Evolutionary conservation across 1,140 invertebrate genomes (phyloP).

Genomic region (Drosophila elegans): DNA sequence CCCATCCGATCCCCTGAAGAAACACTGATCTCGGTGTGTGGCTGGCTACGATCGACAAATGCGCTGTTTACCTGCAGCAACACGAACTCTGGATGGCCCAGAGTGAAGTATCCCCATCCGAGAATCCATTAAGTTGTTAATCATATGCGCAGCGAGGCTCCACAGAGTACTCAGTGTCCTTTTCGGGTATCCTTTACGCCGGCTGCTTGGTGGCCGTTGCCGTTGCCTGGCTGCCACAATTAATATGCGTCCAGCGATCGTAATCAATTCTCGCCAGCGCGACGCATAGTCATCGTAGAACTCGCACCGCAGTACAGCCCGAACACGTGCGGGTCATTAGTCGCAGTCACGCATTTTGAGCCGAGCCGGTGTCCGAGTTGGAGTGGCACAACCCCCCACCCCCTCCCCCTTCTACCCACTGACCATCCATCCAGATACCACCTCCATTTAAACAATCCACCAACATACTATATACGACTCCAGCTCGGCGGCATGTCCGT

Average conservation of each 20-base stretch:
- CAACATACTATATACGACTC: conserved; percentile 27
- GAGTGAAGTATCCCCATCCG: conserved; percentile 38
- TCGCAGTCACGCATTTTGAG: conserved; percentile 83
- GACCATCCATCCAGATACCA: conserved; percentile 41
- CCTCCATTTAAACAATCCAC: conserved; percentile 22
- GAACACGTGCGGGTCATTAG: conserved; percentile 83
- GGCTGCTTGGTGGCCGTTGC: conserved; percentile 3
- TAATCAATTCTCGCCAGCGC: conserved; percentile 73
- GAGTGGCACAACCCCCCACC: conserved; percentile 27
- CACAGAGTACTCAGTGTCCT: conserved; percentile 36
- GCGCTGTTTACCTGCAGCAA: conserved; percentile 78
- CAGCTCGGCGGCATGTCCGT: conserved; percentile 60
- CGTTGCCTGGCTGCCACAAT: conserved; percentile 62
- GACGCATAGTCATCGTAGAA: conserved; percentile 60
- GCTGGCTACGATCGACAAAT: conserved; percentile 71
- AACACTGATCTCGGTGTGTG: conserved; percentile 55
- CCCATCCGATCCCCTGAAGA: conserved; percentile 21
- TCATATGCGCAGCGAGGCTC: conserved; percentile 71
- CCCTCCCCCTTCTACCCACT: conserved; percentile 15
- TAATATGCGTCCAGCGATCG: conserved; percentile 83
- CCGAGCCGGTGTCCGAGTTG: conserved; percentile 48
- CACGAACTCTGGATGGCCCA: conserved; percentile 56
- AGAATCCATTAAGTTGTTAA: conserved; percentile 80
- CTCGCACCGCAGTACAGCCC: conserved; percentile 38
- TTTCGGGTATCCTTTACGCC: conserved; percentile 72